A percentile compares a stretch with the other conserved stretches of the same genome.
Evolutionary conservation across 2,113 vertebrate species (phyloP).

Genomic region (Todiramphus saurophagus): DNA sequence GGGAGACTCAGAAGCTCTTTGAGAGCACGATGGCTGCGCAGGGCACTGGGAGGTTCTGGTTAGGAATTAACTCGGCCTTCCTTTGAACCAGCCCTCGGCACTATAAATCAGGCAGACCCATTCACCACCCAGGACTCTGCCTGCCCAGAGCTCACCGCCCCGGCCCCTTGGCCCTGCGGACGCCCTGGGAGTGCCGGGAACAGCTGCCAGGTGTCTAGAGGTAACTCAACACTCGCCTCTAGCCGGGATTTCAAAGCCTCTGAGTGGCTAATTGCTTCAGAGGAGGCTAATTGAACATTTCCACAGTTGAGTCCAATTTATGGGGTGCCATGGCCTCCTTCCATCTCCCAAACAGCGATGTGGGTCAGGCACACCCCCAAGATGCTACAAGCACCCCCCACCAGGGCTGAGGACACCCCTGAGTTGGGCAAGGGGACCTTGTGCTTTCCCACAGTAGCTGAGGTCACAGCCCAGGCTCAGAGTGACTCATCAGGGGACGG

Average conservation of each 20-base stretch:
- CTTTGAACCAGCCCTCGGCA: conserved; percentile 60
- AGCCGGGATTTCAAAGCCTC: conserved; percentile 47
- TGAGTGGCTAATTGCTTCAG: conserved; percentile 30
- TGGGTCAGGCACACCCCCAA: neutral
- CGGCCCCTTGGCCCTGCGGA: conserved; percentile 51
- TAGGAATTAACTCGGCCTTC: conserved; percentile 71
- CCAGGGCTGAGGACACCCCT: neutral
- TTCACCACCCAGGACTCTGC: conserved; percentile 69
- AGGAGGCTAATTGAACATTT: conserved; percentile 68
- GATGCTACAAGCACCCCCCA: neutral
- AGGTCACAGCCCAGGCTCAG: neutral
- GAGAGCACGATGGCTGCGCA: neutral
- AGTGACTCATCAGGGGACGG: neutral
- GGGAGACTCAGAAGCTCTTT: neutral
- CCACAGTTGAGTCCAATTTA: conserved; percentile 62
- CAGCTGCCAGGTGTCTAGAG: conserved; percentile 70
- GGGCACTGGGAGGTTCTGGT: conserved; percentile 59
- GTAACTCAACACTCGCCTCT: conserved; percentile 54
- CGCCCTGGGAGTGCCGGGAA: conserved; percentile 49
- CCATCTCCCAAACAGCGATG: neutral
- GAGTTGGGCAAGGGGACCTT: neutral
- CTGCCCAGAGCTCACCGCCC: conserved; percentile 21
- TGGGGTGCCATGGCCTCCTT: conserved; percentile 10
- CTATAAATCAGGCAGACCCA: conserved; percentile 72
- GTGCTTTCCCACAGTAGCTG: neutral